Evolutionary conservation across 1,140 invertebrate species (phyloP).

Genomic region (Galendromus occidentalis): DNA sequence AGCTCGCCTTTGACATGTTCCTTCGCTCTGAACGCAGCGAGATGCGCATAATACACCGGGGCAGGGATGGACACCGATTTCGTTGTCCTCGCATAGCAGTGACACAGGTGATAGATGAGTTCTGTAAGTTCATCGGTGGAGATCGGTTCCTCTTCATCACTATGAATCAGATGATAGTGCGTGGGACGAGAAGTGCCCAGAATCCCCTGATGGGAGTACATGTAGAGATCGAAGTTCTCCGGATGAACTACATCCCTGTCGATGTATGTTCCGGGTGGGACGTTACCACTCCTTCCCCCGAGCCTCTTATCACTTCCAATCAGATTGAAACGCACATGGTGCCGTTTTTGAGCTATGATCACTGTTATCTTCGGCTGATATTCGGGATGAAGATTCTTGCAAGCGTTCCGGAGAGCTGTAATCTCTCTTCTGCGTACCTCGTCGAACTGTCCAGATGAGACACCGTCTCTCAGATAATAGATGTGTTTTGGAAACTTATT

Average conservation of each 20-base stretch:
- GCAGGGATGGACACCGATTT: slow-evolving; percentile 21
- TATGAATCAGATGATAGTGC: slow-evolving; percentile 17
- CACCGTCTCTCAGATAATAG: slow-evolving; percentile 26
- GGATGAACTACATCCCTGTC: slow-evolving; percentile 17
- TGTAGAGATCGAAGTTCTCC: slow-evolving; percentile 15
- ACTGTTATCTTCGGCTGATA: slow-evolving; percentile 18
- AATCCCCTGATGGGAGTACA: slow-evolving; percentile 30
- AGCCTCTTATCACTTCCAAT: not conserved
- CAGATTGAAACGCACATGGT: slow-evolving; percentile 12
- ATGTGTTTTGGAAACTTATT: slow-evolving; percentile 23
- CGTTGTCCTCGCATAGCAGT: slow-evolving; percentile 19
- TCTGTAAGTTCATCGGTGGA: slow-evolving; percentile 18
- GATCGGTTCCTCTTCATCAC: slow-evolving; percentile 38
- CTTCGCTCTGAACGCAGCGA: slow-evolving; percentile 27
- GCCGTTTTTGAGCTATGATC: slow-evolving; percentile 19
- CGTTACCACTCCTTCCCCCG: slow-evolving; percentile 12
- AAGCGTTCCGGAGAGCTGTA: not conserved
- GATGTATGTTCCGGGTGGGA: slow-evolving; percentile 19
- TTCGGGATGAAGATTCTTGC: not conserved
- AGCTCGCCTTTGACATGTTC: not conserved
- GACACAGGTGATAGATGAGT: slow-evolving; percentile 21
- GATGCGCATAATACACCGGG: slow-evolving; percentile 23
- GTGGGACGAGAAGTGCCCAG: slow-evolving; percentile 23
- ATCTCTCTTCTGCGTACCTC: slow-evolving; percentile 9
- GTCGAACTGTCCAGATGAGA: slow-evolving; percentile 18